Conservation (phyloP, 2,888 invertebrate genomes). For the Labia minor region DNA sequence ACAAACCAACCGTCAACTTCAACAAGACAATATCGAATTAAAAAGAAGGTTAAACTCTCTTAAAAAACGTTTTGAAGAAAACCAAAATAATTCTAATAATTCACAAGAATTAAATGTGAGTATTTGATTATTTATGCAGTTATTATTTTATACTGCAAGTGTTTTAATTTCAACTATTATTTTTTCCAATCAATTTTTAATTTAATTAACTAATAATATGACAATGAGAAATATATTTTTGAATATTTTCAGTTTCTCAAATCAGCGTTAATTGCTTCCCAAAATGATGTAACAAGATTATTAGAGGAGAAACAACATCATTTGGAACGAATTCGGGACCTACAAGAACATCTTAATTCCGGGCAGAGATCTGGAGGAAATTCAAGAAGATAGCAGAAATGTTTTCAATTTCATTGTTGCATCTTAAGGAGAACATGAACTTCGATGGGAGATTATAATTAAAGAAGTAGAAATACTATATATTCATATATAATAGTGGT, state of each 20-base stretch:
- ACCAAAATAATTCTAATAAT: constrained; percentile 34
- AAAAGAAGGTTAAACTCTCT: constrained; percentile 48
- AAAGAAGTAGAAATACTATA: too few species aligned
- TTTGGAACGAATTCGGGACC: constrained; percentile 53
- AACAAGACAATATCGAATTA: constrained; percentile 52
- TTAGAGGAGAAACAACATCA: constrained; percentile 63
- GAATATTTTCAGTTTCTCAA: constrained; percentile 27
- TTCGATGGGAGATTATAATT: background rate
- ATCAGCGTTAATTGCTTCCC: constrained; percentile 52
- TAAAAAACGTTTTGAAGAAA: constrained; percentile 49
- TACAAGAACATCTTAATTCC: constrained; percentile 47
- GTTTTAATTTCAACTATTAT: too few species aligned
- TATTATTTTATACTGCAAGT: too few species aligned
- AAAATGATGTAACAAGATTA: constrained; percentile 59
- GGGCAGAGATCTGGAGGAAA: constrained; percentile 22
- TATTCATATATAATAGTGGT: too few species aligned
- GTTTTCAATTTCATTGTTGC: constrained; percentile 20
- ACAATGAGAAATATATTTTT: constrained; percentile 21
- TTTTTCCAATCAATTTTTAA: too few species aligned
- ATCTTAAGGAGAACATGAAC: background rate
- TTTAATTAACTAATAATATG: too few species aligned
- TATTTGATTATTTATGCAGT: too few species aligned
- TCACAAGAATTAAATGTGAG: constrained; percentile 24
- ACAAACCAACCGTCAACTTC: constrained; percentile 39
- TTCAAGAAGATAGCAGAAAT: constrained; percentile 26